Percentiles rank a stretch among this genome's conserved stretches.
These are phyloP conservation scores for Metalampra italica DNA, from an alignment of 2,888 invertebrate genomes.

Conservation along the genomic window DNA sequence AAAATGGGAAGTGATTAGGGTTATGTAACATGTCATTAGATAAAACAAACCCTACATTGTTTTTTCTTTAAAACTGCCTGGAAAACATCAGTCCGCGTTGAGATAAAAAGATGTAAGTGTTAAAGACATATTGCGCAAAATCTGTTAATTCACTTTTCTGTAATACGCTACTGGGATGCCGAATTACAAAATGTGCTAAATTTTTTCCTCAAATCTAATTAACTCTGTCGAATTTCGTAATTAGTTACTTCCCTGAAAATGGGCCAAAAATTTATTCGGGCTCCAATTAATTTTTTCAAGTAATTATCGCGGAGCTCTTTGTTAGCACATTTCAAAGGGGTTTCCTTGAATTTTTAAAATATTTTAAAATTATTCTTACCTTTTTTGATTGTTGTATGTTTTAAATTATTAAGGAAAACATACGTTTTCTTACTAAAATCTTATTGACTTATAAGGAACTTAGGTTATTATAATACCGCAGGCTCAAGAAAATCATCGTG, in stretches of 20 bases:
- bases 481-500: too few species aligned
- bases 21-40: too few species aligned
- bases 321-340: not conserved
- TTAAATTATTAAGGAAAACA: not conserved
- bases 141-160: not conserved
- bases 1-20: too few species aligned
- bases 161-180: too few species aligned
- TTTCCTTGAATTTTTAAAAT: not conserved
- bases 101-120: too few species aligned
- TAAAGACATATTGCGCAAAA: not conserved
- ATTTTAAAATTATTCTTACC: not conserved
- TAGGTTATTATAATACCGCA: too few species aligned
- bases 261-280: not conserved
- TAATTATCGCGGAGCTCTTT: not conserved
- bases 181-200: too few species aligned
- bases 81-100: too few species aligned
- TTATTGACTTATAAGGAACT: too few species aligned
- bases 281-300: not conserved
- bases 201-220: not conserved
- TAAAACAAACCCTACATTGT: too few species aligned
- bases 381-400: not conserved
- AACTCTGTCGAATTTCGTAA: not conserved
- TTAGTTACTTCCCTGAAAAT: not conserved
- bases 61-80: too few species aligned
- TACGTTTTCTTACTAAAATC: too few species aligned